phyloP scores from a whole-genome alignment of 1,140 invertebrate species.

The Papilio helenus region DNA sequence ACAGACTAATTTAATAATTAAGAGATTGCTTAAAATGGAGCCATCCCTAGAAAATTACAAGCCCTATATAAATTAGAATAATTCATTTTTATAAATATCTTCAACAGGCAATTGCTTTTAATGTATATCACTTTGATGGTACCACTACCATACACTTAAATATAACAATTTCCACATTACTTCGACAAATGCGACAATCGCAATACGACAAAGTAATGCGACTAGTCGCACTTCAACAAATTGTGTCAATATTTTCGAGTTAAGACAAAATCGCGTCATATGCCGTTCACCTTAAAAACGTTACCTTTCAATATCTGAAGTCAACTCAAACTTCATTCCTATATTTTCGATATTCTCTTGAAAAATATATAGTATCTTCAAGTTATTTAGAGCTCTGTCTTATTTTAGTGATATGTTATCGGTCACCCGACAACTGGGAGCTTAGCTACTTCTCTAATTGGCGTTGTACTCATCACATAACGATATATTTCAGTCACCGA shows the following conservation, averaged over 20 bases:
- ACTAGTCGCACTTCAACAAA: too few relatives aligned
- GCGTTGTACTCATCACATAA: not conserved
- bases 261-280: too few relatives aligned
- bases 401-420: too few relatives aligned
- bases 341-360: too few relatives aligned
- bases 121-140: constrained; percentile 13
- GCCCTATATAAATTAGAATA: not conserved
- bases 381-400: not conserved
- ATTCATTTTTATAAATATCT: not conserved
- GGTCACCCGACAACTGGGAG: not conserved
- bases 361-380: not conserved
- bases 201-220: too few relatives aligned
- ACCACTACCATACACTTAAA: not conserved
- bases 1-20: not conserved
- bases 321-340: too few relatives aligned
- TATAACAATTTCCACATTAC: not conserved
- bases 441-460: not conserved
- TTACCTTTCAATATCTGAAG: not conserved
- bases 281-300: not conserved
- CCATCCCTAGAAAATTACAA: constrained; percentile 14
- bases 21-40: constrained; percentile 1
- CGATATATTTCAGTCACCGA: constrained; percentile 22
- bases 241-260: too few relatives aligned
- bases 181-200: not conserved
- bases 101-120: constrained; percentile 34